Percentiles rank a stretch among this genome's conserved stretches.
These are phyloP conservation scores for Leptodactylus fallax DNA, from an alignment of 2,797 vertebrate genomes.

Conservation along the genomic window DNA sequence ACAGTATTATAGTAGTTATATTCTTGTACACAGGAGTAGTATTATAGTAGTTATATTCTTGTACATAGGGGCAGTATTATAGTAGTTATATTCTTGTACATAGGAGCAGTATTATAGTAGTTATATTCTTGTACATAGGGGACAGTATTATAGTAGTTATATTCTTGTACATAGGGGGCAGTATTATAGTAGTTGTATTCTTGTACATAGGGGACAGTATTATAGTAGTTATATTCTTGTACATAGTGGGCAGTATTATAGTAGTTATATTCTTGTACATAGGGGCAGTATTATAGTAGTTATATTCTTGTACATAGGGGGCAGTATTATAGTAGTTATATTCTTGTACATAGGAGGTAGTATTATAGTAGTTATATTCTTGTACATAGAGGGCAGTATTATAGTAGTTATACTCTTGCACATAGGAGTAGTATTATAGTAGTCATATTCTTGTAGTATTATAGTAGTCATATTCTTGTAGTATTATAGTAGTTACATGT, in stretches of 20 bases:
- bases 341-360: not conserved
- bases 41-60: not conserved
- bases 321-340: constrained; percentile 5
- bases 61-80: not conserved
- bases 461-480: no score
- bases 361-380: no score
- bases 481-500: no score
- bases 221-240: not conserved
- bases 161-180: not conserved
- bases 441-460: no score
- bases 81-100: constrained; percentile 7
- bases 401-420: no score
- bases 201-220: not conserved
- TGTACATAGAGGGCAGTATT: no score
- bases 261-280: no score
- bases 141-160: not conserved
- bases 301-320: not conserved
- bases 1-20: not conserved
- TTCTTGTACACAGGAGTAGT: not conserved
- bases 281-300: no score
- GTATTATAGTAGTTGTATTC: not conserved
- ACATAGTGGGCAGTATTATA: no score
- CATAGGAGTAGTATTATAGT: no score
- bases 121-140: not conserved
- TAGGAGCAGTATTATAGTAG: not conserved